Evolutionary conservation across 2,888 invertebrate genomes (phyloP).

Genomic region (Sepioteuthis lessoniana): DNA sequence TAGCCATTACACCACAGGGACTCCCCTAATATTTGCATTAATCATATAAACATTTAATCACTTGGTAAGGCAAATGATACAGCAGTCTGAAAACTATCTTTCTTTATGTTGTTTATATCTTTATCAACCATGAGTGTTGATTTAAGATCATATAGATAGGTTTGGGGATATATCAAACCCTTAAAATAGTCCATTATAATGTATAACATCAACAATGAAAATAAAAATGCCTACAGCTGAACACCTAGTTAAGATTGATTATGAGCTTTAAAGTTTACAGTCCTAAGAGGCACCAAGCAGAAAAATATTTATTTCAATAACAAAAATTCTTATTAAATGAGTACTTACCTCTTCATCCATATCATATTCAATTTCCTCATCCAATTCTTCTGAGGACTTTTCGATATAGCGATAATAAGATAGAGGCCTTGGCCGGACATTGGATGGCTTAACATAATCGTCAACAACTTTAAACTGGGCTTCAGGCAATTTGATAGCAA

Average conservation of each 20-base stretch:
- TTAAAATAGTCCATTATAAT: not conserved
- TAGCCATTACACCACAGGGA: no score
- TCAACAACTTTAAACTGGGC: constrained; percentile 83
- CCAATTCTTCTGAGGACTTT: constrained; percentile 93
- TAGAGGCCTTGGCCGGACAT: constrained; percentile 88
- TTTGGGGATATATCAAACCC: not conserved
- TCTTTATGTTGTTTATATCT: no score
- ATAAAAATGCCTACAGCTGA: not conserved
- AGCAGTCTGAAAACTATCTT: no score
- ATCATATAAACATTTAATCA: no score
- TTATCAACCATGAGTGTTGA: no score
- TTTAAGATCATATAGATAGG: not conserved
- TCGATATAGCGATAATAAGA: constrained; percentile 93
- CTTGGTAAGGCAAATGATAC: no score
- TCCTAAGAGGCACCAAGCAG: no score
- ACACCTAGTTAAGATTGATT: no score
- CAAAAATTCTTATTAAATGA: not conserved
- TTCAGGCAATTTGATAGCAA: constrained; percentile 80
- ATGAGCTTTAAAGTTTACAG: no score
- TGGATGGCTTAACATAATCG: constrained; percentile 83
- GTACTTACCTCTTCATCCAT: constrained; percentile 88
- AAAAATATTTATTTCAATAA: not conserved
- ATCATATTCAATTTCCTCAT: constrained; percentile 95
- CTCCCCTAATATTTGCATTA: no score
- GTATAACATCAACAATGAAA: not conserved